Conservation (phyloP, 2,113 vertebrate genomes). For the Oceanodroma tethys region DNA sequence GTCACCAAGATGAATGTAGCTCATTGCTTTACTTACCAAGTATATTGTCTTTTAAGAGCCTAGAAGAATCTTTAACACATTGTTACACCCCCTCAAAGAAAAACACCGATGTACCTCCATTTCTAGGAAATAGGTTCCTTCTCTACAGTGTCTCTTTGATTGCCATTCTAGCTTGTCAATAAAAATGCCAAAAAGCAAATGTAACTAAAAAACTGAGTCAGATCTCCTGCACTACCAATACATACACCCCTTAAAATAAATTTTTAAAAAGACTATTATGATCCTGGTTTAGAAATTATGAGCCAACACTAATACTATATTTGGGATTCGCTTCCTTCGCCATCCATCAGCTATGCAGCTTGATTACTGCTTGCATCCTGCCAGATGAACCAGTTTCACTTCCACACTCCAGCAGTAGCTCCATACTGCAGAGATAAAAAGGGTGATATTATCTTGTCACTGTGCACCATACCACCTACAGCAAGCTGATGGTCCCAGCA, state of each 20-base stretch:
- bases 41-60: neutral
- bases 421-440: neutral
- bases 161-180: neutral
- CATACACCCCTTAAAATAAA: neutral
- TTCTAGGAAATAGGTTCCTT: neutral
- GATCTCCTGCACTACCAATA: neutral
- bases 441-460: neutral
- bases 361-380: neutral
- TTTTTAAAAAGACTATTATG: neutral
- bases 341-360: neutral
- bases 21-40: neutral
- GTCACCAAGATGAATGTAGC: neutral
- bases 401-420: neutral
- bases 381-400: neutral
- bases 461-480: neutral
- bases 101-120: neutral
- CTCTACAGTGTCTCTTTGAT: neutral
- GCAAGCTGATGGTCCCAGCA: neutral
- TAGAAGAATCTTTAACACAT: neutral
- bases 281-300: neutral
- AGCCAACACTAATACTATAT: neutral
- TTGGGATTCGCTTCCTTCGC: neutral
- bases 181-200: neutral
- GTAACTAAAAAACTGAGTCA: neutral
- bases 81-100: neutral